Evolutionary conservation across 2,797 vertebrate genomes (phyloP).

Genomic region (Gymnothorax reevesii): DNA sequence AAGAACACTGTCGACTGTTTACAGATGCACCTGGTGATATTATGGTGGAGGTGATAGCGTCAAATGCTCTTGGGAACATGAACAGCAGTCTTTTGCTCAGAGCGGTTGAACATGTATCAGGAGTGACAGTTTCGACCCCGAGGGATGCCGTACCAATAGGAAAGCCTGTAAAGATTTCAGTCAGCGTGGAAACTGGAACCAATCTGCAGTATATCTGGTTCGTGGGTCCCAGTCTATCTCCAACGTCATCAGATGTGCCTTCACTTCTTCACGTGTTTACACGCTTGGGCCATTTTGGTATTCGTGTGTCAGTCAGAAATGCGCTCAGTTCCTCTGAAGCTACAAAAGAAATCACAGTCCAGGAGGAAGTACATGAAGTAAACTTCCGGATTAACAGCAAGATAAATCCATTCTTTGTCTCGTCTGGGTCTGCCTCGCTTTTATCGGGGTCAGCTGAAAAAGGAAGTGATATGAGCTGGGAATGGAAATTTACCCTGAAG

Average conservation of each 20-base stretch:
- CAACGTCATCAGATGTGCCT: slow-evolving; percentile 52
- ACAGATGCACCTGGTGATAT: slow-evolving; percentile 60
- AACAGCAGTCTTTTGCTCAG: slow-evolving; percentile 50
- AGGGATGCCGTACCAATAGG: slow-evolving; percentile 50
- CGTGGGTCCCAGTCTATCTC: slow-evolving; percentile 42
- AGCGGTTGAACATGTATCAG: slow-evolving; percentile 60
- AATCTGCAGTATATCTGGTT: slow-evolving; percentile 71
- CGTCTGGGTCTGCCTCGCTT: slow-evolving; percentile 41
- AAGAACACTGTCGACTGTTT: slow-evolving; percentile 53
- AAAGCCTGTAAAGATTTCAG: slow-evolving; percentile 62
- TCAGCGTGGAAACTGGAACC: slow-evolving; percentile 62
- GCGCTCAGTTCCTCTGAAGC: slow-evolving; percentile 56
- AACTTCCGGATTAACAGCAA: slow-evolving; percentile 60
- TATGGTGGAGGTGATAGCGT: slow-evolving; percentile 62
- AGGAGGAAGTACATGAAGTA: slow-evolving; percentile 64
- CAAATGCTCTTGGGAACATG: slow-evolving; percentile 65
- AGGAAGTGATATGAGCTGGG: slow-evolving; percentile 67
- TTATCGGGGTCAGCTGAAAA: slow-evolving; percentile 54
- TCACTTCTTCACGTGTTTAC: slow-evolving; percentile 65
- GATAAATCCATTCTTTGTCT: slow-evolving; percentile 56
- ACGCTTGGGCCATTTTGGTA: slow-evolving; percentile 46
- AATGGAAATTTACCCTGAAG: slow-evolving; percentile 58
- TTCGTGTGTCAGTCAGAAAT: slow-evolving; percentile 69
- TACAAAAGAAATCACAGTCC: slow-evolving; percentile 61
- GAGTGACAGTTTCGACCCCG: slow-evolving; percentile 49